Base-by-base conservation (phyloP, 1,140 invertebrate species). In the Penaeus indicus region DNA sequence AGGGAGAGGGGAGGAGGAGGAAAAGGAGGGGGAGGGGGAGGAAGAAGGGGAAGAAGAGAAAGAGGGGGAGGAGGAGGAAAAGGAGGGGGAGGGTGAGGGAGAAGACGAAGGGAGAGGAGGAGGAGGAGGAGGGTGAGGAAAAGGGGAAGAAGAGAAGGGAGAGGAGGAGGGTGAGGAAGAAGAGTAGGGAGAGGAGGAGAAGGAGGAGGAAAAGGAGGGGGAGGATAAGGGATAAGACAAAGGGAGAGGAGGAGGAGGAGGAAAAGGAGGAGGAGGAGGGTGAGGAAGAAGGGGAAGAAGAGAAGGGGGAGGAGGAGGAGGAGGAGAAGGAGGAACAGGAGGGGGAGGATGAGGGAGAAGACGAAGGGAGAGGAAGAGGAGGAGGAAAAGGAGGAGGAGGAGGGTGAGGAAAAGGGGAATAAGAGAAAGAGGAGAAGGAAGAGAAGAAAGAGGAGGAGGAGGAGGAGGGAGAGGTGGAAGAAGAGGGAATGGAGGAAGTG, bases 11-110 rank as follows among this genome's bases (percentile, higher is more conserved):
- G 72, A 75, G 7, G 38, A 8, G 3, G 2, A 8, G 3, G 38
- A 7, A 4, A 8, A 8, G 0, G 38, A 8, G 38, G 7, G 5
- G 3, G 7, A 8, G 3, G 7, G 3, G 38, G 7, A 8, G 38
- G 4, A 8, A 4, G 7, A 8, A 7, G 3, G 3, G 38, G 7
- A 8, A 0, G 7, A 8, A 4, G 7, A 8, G 38, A 4, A 4
- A 0, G 7, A 8, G 7, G 5, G 3, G 5, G 7, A 42, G 3
- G 38, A 0, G 38, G 7, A 8, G 5, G 38, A 8, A 42, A 4
- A 42, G 38, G 5, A 8, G 5, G 7, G 3, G 3, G 7, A 8
- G 38, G 7, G 5, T 1, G 7, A 7, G 7, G 7, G 5, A 4
- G 38, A 8, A 4, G 32, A 3, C 18, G 7, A 42, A 8, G 3